phyloP scores from a whole-genome alignment of 2,113 vertebrate genomes.

The Phalacrocorax carbo region DNA sequence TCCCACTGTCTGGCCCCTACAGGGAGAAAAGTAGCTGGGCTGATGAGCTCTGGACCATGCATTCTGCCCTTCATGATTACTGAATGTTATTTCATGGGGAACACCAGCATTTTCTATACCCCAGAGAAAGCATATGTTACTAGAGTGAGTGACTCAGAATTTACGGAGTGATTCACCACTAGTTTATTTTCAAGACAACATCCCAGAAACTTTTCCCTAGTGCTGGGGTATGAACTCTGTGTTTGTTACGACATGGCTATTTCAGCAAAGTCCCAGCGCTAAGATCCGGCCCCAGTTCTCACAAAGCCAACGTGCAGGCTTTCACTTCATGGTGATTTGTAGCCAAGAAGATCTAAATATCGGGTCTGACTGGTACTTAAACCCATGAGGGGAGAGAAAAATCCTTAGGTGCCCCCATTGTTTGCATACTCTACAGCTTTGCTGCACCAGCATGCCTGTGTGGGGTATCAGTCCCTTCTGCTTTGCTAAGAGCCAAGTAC shows the following conservation, averaged over 20 bases:
- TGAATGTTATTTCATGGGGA: background rate
- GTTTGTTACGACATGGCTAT: background rate
- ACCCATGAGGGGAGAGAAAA: background rate
- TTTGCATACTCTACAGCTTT: background rate
- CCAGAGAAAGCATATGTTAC: background rate
- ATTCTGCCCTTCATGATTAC: background rate
- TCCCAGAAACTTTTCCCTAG: background rate
- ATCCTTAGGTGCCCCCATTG: background rate
- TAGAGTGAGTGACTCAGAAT: background rate
- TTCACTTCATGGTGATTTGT: background rate
- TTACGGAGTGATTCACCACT: background rate
- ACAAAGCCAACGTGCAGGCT: background rate
- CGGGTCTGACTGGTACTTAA: background rate
- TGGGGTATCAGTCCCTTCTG: too few relatives aligned
- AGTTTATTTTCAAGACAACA: background rate
- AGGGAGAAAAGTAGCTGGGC: background rate
- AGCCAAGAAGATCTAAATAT: background rate
- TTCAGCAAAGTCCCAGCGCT: background rate
- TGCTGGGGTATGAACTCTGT: background rate
- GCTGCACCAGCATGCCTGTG: fast-evolving
- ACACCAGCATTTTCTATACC: background rate
- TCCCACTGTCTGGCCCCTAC: background rate
- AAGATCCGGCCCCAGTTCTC: background rate
- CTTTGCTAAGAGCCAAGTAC: background rate
- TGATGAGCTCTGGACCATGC: background rate